These are phyloP conservation scores for Hypocryptadius cinnamomeus DNA, from an alignment of 2,113 vertebrate species.

Conservation along the genomic window DNA sequence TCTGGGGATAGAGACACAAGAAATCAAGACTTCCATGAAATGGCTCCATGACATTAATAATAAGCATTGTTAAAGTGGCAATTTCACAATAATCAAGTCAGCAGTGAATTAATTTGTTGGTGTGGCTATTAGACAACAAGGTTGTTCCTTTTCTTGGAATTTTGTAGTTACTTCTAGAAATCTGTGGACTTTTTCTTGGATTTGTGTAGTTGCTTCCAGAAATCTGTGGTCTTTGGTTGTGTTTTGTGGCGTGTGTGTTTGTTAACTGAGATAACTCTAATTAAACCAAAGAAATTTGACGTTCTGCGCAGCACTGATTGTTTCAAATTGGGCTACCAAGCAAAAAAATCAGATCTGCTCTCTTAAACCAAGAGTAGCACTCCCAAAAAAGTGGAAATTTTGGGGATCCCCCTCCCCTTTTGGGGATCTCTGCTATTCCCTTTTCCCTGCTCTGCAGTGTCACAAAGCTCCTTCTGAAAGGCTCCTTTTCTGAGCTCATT, in stretches of 20 bases:
- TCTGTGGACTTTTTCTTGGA: background rate
- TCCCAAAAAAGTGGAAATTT: background rate
- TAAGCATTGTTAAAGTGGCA: background rate
- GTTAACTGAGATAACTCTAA: background rate
- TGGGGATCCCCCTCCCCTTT: accelerated
- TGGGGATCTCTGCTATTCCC: background rate
- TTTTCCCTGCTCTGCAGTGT: background rate
- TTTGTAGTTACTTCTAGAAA: background rate
- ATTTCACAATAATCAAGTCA: background rate
- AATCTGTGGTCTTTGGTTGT: background rate
- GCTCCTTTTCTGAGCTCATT: background rate
- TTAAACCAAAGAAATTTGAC: background rate
- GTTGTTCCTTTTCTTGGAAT: background rate
- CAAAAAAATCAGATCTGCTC: background rate
- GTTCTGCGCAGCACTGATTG: background rate
- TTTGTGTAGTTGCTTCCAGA: background rate
- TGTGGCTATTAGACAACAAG: background rate
- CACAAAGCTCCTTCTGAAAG: background rate
- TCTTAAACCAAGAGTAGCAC: background rate
- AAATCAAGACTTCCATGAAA: background rate
- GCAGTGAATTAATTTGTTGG: background rate
- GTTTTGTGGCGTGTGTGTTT: background rate
- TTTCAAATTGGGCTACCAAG: background rate
- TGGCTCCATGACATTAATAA: background rate
- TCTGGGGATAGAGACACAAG: background rate